Percentiles rank a stretch among this genome's conserved stretches.
These are phyloP conservation scores for Spermophilus dauricus DNA, from an alignment of 2,113 vertebrate genomes.

Conservation along the genomic window DNA sequence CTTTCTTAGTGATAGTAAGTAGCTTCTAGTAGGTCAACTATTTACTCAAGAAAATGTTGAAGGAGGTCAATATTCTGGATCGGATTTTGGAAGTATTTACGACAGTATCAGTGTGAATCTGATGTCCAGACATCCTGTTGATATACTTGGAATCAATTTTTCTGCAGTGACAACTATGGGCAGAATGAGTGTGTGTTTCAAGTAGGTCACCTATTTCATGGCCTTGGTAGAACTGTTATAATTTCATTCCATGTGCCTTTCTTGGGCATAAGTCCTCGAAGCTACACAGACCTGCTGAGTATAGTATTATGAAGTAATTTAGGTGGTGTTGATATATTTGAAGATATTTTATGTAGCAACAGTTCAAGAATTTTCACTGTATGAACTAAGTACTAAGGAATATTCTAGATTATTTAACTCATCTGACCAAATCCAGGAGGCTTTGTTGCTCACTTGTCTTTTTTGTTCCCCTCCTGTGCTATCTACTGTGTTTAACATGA, in stretches of 20 bases:
- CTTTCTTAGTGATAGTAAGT: constrained; percentile 9
- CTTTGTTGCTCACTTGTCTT: neutral
- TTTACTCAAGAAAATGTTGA: constrained; percentile 9
- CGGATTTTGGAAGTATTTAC: constrained; percentile 48
- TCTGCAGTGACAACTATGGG: neutral
- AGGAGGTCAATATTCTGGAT: neutral
- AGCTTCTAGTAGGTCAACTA: neutral
- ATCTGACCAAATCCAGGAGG: neutral
- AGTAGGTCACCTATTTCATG: neutral
- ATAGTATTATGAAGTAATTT: neutral
- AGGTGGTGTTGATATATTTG: neutral
- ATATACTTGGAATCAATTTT: neutral
- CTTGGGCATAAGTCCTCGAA: neutral
- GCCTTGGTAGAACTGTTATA: neutral
- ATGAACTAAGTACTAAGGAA: neutral
- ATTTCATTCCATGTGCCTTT: neutral
- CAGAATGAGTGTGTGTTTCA: neutral
- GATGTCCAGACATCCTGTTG: neutral
- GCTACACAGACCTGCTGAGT: neutral
- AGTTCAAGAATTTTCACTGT: neutral
- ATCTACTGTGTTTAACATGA: neutral
- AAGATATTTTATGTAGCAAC: neutral
- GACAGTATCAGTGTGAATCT: neutral
- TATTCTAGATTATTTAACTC: neutral
- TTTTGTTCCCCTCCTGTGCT: neutral